These are phyloP conservation scores for Eubasilissa splendida DNA, from an alignment of 2,888 invertebrate genomes.

Conservation along the genomic window DNA sequence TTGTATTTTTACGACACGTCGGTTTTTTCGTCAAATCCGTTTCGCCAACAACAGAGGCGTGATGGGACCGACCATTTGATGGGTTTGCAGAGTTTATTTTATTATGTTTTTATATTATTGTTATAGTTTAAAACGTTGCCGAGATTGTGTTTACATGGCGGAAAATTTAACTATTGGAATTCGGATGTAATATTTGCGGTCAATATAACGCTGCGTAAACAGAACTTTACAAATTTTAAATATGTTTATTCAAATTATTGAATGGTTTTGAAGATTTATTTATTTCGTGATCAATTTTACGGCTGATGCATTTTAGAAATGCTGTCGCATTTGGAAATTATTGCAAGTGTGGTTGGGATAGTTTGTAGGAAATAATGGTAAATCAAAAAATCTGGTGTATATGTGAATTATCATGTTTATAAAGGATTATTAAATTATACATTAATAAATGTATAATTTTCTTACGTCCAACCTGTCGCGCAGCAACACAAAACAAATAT, in stretches of 20 bases:
- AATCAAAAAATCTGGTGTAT: too few species aligned
- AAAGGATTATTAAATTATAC: too few species aligned
- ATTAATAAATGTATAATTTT: too few species aligned
- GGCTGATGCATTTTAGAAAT: too few species aligned
- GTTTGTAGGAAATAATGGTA: too few species aligned
- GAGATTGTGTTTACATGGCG: background rate
- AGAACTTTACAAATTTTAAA: conserved; percentile 18
- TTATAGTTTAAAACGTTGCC: background rate
- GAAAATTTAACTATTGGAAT: conserved; percentile 1
- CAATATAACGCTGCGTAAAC: conserved; percentile 12
- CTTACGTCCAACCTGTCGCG: too few species aligned
- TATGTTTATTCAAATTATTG: background rate
- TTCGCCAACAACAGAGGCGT: conserved; percentile 15
- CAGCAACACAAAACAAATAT: too few species aligned
- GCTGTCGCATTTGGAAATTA: too few species aligned
- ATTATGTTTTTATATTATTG: background rate
- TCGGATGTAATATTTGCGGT: background rate
- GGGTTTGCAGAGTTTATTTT: conserved; percentile 3
- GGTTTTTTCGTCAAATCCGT: background rate
- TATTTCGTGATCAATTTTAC: too few species aligned
- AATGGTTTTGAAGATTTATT: too few species aligned
- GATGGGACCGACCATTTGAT: conserved; percentile 2
- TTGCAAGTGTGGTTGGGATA: too few species aligned
- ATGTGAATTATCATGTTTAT: too few species aligned
- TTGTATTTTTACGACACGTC: background rate